phyloP scores from a whole-genome alignment of 1,140 invertebrate species.

The Macrocentrus cingulum region DNA sequence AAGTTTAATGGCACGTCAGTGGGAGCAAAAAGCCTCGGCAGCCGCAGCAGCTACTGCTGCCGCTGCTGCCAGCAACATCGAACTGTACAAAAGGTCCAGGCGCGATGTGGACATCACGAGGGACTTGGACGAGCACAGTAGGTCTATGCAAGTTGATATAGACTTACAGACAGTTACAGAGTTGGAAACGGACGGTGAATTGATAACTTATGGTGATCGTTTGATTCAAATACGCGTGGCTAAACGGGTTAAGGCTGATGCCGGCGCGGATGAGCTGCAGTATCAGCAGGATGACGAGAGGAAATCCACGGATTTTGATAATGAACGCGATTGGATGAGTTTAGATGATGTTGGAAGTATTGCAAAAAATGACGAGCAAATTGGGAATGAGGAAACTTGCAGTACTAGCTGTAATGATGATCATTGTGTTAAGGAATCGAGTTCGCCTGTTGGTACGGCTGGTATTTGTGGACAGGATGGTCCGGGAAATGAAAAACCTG shows the following conservation, averaged over 20 bases:
- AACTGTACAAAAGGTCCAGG: not conserved
- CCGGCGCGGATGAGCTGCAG: not conserved
- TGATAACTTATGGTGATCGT: constrained; percentile 7
- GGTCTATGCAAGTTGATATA: constrained; percentile 4
- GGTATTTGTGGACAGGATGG: constrained; percentile 8
- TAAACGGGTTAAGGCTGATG: constrained; percentile 3
- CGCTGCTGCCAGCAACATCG: constrained; percentile 17
- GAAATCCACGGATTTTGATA: not conserved
- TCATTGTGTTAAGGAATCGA: constrained; percentile 35
- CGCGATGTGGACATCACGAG: not conserved
- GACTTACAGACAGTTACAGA: constrained; percentile 23
- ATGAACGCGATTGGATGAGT: constrained; percentile 10
- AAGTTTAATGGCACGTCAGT: constrained; percentile 48
- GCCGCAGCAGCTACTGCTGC: constrained; percentile 26
- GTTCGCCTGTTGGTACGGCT: constrained; percentile 13
- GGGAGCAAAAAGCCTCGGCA: constrained; percentile 48
- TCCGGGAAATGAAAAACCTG: constrained; percentile 66
- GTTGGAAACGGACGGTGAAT: constrained; percentile 19
- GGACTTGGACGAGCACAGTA: constrained; percentile 13
- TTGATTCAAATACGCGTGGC: not conserved
- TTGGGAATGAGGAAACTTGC: constrained; percentile 47
- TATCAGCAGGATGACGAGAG: constrained; percentile 13
- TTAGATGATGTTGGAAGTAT: constrained; percentile 23
- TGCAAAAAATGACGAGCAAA: constrained; percentile 39
- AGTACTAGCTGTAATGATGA: constrained; percentile 46